A percentile compares a stretch with the other conserved stretches of the same genome.
Conservation (phyloP, 2,888 invertebrate genomes). For the Ditula angustiorana region DNA sequence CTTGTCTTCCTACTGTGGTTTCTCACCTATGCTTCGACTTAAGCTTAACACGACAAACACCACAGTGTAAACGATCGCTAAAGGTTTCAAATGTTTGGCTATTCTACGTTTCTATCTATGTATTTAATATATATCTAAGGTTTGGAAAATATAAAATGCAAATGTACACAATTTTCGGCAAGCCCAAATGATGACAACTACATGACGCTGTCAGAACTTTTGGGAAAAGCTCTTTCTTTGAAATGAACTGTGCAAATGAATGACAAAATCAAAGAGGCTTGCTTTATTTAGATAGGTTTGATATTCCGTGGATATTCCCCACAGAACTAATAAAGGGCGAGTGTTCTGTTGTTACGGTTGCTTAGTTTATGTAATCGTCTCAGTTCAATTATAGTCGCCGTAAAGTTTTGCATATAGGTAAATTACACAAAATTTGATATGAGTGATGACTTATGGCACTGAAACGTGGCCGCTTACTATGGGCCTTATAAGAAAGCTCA, state of each 20-base stretch:
- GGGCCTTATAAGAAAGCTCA: no score
- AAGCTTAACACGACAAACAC: conserved; percentile 47
- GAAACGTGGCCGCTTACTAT: no score
- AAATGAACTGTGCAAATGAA: not conserved
- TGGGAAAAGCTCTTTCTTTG: conserved; percentile 33
- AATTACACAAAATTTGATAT: no score
- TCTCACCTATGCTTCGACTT: conserved; percentile 44
- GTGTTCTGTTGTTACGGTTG: no score
- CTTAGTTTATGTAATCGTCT: no score
- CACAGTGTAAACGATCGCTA: conserved; percentile 48
- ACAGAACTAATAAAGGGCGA: not conserved
- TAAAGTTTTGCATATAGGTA: no score
- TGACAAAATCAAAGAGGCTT: not conserved
- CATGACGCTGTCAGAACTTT: conserved; percentile 29
- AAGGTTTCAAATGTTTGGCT: conserved; percentile 49
- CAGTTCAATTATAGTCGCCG: no score
- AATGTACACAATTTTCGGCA: conserved; percentile 34
- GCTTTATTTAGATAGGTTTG: conserved; percentile 5
- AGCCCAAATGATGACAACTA: conserved; percentile 27
- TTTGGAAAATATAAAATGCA: conserved; percentile 6
- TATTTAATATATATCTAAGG: conserved; percentile 4
- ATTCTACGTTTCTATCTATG: conserved; percentile 18
- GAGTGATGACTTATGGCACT: no score
- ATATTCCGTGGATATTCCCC: not conserved
- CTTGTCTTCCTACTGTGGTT: conserved; percentile 40